A percentile compares a stretch with the other conserved stretches of the same genome.
Conservation (phyloP, 2,113 vertebrate genomes). For the Pionites leucogaster region DNA sequence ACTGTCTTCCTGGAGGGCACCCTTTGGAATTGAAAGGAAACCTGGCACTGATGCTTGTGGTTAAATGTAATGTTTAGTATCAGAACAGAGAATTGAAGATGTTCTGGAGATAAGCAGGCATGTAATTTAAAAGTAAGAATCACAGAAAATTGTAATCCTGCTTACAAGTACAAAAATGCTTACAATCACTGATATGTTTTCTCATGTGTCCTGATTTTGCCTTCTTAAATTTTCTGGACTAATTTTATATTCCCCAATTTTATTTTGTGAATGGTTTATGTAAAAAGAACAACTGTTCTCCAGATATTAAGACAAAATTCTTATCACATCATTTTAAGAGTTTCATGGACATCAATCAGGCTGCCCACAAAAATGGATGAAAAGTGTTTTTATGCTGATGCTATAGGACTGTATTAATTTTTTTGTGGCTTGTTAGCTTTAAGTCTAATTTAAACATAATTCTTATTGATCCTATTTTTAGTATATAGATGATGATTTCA, state of each 20-base stretch:
- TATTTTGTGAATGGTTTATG: background rate
- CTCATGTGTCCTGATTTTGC: background rate
- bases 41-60: rapidly evolving
- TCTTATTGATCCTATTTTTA: background rate
- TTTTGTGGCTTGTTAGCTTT: background rate
- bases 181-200: background rate
- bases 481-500: background rate
- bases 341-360: background rate
- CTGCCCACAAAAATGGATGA: background rate
- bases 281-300: background rate
- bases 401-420: background rate
- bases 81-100: background rate
- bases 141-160: background rate
- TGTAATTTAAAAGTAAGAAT: background rate
- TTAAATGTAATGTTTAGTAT: background rate
- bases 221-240: background rate
- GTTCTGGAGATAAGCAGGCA: background rate
- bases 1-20: background rate
- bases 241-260: background rate
- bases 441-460: background rate
- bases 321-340: background rate
- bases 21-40: background rate
- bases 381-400: background rate
- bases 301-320: background rate
- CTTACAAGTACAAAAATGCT: background rate